phyloP scores from a whole-genome alignment of 2,888 invertebrate species.

The Seira sanloemensis region DNA sequence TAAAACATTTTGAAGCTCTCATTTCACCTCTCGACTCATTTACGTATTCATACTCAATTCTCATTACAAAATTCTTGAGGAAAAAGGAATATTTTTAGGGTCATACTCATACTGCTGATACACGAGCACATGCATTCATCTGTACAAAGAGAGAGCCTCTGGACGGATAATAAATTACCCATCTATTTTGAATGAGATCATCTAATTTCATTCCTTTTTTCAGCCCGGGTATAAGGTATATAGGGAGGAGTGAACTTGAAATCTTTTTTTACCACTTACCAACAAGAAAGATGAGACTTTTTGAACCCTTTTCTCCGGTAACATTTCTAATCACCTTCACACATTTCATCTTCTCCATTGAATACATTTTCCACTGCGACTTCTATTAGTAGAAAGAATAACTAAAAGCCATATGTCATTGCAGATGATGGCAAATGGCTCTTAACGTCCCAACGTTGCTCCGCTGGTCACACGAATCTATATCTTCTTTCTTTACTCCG shows the following conservation, averaged over 20 bases:
- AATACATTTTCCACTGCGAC: conserved; percentile 1
- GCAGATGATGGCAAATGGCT: not conserved
- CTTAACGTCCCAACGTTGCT: not conserved
- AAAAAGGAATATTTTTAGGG: not conserved
- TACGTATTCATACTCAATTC: not conserved
- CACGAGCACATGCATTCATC: not conserved
- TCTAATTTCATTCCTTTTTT: conserved; percentile 22
- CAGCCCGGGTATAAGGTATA: not conserved
- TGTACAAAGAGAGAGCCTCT: not conserved
- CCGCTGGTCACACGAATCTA: not conserved
- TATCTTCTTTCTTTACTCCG: not conserved
- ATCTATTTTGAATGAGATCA: conserved; percentile 59
- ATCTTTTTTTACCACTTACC: not conserved
- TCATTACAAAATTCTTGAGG: not conserved
- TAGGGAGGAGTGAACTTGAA: not conserved
- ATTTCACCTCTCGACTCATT: not conserved
- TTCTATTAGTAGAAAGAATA: not conserved
- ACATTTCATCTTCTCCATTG: conserved; percentile 10
- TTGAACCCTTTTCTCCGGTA: conserved; percentile 16
- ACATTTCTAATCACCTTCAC: conserved; percentile 13
- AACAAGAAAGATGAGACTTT: conserved; percentile 13
- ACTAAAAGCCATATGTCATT: conserved; percentile 7
- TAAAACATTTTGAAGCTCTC: conserved; percentile 6
- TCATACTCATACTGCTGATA: not conserved
- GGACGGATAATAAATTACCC: conserved; percentile 53